Percentiles rank a stretch among this genome's conserved stretches.
These are phyloP conservation scores for Geothlypis trichas DNA, from an alignment of 2,113 vertebrate genomes.

Conservation along the genomic window DNA sequence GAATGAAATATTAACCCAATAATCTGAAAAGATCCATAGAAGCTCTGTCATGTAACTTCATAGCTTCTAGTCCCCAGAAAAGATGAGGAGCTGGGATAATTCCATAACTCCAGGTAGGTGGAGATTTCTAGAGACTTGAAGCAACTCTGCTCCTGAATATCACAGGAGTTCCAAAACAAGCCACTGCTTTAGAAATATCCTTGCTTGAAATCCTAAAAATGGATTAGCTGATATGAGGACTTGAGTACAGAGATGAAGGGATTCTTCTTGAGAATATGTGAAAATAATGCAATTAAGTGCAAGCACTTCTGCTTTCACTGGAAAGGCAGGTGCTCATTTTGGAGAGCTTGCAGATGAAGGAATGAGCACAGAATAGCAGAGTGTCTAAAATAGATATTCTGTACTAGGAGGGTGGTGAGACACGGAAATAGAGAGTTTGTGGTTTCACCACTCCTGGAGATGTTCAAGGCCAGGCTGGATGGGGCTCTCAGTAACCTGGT, in stretches of 20 bases:
- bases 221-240: not conserved
- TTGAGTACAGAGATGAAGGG: not conserved
- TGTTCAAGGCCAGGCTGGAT: not conserved
- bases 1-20: not conserved
- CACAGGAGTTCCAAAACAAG: not conserved
- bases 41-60: not conserved
- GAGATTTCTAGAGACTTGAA: not conserved
- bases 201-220: not conserved
- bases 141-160: not conserved
- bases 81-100: not conserved
- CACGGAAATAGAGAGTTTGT: not conserved
- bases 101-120: not conserved
- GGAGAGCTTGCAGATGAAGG: not conserved
- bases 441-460: not conserved
- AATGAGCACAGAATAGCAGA: not conserved
- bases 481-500: not conserved
- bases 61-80: not conserved
- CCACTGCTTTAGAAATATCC: not conserved
- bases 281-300: not conserved
- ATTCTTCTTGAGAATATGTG: not conserved
- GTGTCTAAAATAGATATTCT: no score
- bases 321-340: not conserved
- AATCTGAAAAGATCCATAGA: not conserved
- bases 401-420: not conserved
- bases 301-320: not conserved